phyloP scores from a whole-genome alignment of 2,888 invertebrate species.

The Carterocephalus palaemon region DNA sequence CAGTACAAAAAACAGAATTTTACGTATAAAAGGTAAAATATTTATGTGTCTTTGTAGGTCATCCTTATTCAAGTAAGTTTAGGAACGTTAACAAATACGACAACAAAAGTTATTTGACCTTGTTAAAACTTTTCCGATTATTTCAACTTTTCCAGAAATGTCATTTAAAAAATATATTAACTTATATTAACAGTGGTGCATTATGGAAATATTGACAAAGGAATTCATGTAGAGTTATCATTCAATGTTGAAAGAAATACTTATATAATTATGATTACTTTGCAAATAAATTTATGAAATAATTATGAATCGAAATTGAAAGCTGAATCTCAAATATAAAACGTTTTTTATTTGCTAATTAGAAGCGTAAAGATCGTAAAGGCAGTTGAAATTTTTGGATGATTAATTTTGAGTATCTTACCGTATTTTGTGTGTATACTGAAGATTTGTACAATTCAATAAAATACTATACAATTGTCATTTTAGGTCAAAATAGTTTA shows the following conservation, averaged over 20 bases:
- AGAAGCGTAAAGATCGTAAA: conserved; percentile 19
- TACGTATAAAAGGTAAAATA: too few relatives aligned
- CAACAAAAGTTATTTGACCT: too few relatives aligned
- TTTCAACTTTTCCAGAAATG: too few relatives aligned
- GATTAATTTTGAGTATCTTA: too few relatives aligned
- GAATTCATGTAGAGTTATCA: conserved; percentile 3
- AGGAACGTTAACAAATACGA: too few relatives aligned
- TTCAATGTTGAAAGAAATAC: conserved; percentile 7
- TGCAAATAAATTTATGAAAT: conserved; percentile 38
- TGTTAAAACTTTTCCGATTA: too few relatives aligned
- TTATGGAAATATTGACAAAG: conserved; percentile 10
- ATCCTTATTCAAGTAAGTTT: too few relatives aligned
- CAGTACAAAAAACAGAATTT: background rate
- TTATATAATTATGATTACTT: conserved; percentile 28
- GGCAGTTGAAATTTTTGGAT: conserved; percentile 11
- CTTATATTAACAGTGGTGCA: too few relatives aligned
- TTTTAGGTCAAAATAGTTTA: conserved; percentile 15
- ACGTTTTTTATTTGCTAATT: conserved; percentile 8
- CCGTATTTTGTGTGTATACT: too few relatives aligned
- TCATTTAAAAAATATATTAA: too few relatives aligned
- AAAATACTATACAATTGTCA: background rate
- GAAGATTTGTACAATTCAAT: too few relatives aligned
- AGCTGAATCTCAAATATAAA: conserved; percentile 36
- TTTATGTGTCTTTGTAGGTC: too few relatives aligned
- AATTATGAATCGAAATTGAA: conserved; percentile 27